Evolutionary conservation across 2,888 invertebrate species (phyloP).

Genomic region (Mellilla xanthometata): DNA sequence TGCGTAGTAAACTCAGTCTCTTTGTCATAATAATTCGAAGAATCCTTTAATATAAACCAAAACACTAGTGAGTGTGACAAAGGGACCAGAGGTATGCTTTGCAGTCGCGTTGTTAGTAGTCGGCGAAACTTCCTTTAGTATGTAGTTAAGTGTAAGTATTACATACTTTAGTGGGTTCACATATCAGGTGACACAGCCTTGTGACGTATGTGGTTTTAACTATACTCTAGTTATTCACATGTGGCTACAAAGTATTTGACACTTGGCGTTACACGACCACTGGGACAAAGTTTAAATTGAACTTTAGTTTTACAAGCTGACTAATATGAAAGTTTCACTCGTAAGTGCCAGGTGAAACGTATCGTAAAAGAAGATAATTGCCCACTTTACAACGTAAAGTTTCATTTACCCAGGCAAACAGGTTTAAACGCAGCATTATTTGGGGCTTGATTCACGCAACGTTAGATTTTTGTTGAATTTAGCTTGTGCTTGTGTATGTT

Average conservation of each 20-base stretch:
- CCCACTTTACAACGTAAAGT: background rate
- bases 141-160: background rate
- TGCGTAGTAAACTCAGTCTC: constrained; percentile 65
- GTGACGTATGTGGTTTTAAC: constrained; percentile 37
- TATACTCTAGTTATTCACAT: constrained; percentile 32
- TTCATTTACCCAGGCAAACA: background rate
- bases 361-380: constrained; percentile 6
- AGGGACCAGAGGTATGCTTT: constrained; percentile 54
- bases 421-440: too few relatives aligned
- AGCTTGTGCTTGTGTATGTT: too few relatives aligned
- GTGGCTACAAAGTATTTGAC: constrained; percentile 22
- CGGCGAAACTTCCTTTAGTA: constrained; percentile 44
- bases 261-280: constrained; percentile 23
- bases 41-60: constrained; percentile 77
- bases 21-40: constrained; percentile 75
- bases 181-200: constrained; percentile 41
- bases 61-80: constrained; percentile 65
- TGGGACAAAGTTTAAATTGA: constrained; percentile 17
- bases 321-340: constrained; percentile 12
- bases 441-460: too few relatives aligned
- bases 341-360: background rate
- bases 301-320: constrained; percentile 17
- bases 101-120: constrained; percentile 47
- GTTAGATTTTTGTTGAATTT: too few relatives aligned
- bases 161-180: constrained; percentile 26